Percentiles rank a stretch among this genome's conserved stretches.
phyloP scores from a whole-genome alignment of 2,797 vertebrate species.

The Micrastur ruficollis region DNA sequence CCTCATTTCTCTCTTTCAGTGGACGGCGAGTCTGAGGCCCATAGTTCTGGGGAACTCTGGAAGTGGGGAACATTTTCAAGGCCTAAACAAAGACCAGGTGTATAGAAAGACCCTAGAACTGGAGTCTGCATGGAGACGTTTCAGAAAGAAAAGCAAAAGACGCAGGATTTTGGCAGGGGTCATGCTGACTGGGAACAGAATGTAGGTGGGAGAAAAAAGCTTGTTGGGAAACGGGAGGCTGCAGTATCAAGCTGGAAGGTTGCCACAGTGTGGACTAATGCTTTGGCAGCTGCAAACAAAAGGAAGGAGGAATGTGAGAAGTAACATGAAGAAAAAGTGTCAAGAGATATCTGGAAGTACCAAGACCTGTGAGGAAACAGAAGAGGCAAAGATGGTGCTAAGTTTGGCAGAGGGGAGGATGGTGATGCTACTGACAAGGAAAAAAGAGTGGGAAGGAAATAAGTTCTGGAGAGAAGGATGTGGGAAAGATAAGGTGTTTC shows the following conservation, averaged over 20 bases:
- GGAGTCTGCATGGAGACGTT: not conserved
- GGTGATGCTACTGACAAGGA: not conserved
- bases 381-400: not conserved
- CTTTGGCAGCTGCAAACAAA: constrained; percentile 38
- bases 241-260: constrained; percentile 42
- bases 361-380: not conserved
- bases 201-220: not conserved
- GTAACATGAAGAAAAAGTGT: not conserved
- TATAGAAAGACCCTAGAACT: not conserved
- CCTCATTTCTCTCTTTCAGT: not conserved
- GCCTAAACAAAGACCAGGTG: not conserved
- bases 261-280: constrained; percentile 49
- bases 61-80: not conserved
- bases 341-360: not conserved
- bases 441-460: not conserved
- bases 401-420: not conserved
- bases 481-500: not conserved
- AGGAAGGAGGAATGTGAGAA: not conserved
- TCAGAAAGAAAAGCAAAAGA: not conserved
- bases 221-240: constrained; percentile 22
- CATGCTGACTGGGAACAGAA: not conserved
- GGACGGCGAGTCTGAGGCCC: not conserved
- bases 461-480: not conserved
- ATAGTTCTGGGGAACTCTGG: not conserved
- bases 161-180: not conserved